These are phyloP conservation scores for Tetranychus urticae DNA, from an alignment of 1,140 invertebrate species.

Conservation along the genomic window DNA sequence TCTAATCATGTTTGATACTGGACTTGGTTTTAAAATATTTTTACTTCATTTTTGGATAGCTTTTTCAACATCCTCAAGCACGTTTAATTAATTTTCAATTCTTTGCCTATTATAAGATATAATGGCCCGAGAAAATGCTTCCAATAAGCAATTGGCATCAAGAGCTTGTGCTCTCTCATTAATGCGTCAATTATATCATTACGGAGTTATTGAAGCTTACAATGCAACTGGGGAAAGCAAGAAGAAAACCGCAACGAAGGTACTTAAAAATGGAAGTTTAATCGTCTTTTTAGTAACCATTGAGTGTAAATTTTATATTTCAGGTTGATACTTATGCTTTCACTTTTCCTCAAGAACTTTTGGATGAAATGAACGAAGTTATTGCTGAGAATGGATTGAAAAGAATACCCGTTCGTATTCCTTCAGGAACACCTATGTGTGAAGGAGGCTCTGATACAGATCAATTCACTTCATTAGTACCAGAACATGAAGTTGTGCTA, in stretches of 20 bases:
- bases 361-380: conserved; percentile 34
- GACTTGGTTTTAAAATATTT: no score
- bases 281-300: not conserved
- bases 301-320: not conserved
- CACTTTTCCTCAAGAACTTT: conserved; percentile 38
- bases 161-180: conserved; percentile 86
- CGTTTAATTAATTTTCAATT: not conserved
- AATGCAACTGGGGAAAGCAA: conserved; percentile 48
- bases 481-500: conserved; percentile 9
- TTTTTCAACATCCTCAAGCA: no score
- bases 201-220: conserved; percentile 73
- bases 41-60: no score
- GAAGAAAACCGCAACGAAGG: conserved; percentile 42
- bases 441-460: conserved; percentile 62
- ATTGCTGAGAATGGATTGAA: conserved; percentile 26
- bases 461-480: not conserved
- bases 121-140: conserved; percentile 64
- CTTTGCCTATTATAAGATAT: conserved; percentile 24
- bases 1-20: no score
- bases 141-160: conserved; percentile 85
- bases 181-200: conserved; percentile 77
- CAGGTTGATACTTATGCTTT: conserved; percentile 40
- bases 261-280: conserved; percentile 19
- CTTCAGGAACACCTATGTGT: conserved; percentile 73
- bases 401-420: conserved; percentile 37